Base-by-base conservation (phyloP, 2,888 invertebrate genomes). In the Acholoe squamosa region DNA sequence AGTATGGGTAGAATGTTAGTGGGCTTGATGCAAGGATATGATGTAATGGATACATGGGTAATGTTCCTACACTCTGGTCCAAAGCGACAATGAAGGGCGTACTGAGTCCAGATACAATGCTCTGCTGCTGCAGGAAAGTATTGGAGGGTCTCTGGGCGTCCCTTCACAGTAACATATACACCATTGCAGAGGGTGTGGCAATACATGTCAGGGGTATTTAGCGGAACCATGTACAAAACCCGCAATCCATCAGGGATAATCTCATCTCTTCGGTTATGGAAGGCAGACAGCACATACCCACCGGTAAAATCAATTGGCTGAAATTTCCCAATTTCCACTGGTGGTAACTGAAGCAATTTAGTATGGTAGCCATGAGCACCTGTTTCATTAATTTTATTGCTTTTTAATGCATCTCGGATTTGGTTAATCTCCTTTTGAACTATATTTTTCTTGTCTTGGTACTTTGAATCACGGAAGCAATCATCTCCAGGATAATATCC, bases 241-340 rank as follows among this genome's bases (percentile, higher is more conserved):
- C 22, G 0, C 1, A 84, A 34, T 10, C 3, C 7, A n/a, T n/a
- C n/a, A 0, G 5, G 19, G n/a, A n/a, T n/a, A 19, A 12, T 3
- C 3, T 16, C n/a, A 3, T 12, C 5, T 51, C 84, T 19, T 43
- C 34, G 43, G n/a, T 84, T 43, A 1, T 43, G 84, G 19, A 84
- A 84, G 12, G 84, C 84, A n/a, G 84, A 84, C 22, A 84, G 3
- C 0, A 84, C 84, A 43, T 84, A 84, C 3, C 84, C 84, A 0
- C 43, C n/a, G 1, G 84, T 84, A 22, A 84, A 10, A 25, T 84
- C 84, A 12, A 84, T 3, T n/a, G 84, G 43, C 52, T 84, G 84
- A 25, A 84, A 84, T 28, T 76, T 19, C 5, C 76, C 61, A 25
- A 61, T 7, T 19, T 61, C 43, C 10, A 43, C n/a, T n/a, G n/a